Evolutionary conservation across 2,113 vertebrate genomes (phyloP).

Genomic region (Pongo abelii): DNA sequence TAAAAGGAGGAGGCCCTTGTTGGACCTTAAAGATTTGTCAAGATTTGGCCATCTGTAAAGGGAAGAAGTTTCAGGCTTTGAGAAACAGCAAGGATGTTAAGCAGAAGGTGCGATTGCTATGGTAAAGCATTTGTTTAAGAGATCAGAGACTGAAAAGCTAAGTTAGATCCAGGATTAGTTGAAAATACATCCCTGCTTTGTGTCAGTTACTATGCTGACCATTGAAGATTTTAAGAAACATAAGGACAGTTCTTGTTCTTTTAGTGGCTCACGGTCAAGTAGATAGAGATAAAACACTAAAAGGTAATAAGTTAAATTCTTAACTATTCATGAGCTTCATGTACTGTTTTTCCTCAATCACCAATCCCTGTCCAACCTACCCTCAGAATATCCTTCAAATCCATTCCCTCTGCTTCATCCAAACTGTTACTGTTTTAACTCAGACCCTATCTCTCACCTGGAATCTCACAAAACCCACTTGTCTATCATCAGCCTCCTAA

Average conservation of each 20-base stretch:
- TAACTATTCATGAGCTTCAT: background rate
- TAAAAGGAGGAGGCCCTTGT: background rate
- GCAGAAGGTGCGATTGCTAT: background rate
- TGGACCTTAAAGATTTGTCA: background rate
- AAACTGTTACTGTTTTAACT: background rate
- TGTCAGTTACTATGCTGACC: background rate
- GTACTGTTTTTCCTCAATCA: background rate
- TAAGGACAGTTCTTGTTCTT: background rate
- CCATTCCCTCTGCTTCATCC: background rate
- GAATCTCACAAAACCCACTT: background rate
- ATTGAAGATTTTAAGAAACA: background rate
- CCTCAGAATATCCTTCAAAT: background rate
- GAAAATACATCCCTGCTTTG: background rate
- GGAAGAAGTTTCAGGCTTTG: background rate
- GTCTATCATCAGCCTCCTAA: background rate
- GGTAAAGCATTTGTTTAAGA: background rate
- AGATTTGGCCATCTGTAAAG: background rate
- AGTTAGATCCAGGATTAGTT: background rate
- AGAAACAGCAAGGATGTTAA: background rate
- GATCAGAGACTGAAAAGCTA: background rate
- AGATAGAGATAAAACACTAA: background rate
- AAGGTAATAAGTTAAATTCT: background rate
- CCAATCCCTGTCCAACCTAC: background rate
- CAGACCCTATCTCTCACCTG: background rate
- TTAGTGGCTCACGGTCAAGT: background rate